These are phyloP conservation scores for Andrena trimmerana DNA, from an alignment of 2,888 invertebrate species.

Conservation along the genomic window DNA sequence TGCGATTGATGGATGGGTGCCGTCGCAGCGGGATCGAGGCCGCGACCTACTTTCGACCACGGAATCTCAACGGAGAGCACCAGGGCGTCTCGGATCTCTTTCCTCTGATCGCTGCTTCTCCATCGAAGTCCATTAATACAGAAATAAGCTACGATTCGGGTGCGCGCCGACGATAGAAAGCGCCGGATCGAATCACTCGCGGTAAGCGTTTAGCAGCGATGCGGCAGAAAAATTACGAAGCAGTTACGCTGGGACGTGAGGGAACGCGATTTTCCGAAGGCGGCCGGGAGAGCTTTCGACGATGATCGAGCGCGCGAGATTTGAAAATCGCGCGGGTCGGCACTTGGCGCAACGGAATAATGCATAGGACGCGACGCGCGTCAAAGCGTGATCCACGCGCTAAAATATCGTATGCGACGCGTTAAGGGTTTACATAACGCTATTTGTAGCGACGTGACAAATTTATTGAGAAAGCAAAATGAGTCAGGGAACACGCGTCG, in stretches of 20 bases:
- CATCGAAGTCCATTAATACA: constrained; percentile 5
- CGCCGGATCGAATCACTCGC: neutral
- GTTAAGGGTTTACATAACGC: constrained; percentile 45
- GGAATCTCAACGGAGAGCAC: constrained; percentile 47
- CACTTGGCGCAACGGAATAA: neutral
- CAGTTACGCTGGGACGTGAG: neutral
- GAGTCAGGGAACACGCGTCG: constrained; percentile 26
- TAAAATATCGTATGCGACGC: constrained; percentile 37
- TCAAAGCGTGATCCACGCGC: constrained; percentile 23
- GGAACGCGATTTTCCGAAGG: neutral
- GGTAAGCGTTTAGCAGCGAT: neutral
- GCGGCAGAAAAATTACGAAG: neutral
- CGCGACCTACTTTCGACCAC: constrained; percentile 68
- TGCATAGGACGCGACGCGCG: constrained; percentile 20
- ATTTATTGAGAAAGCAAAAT: constrained; percentile 49
- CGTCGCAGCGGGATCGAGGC: constrained; percentile 66
- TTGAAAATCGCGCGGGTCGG: neutral
- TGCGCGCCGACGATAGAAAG: no score
- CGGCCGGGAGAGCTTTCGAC: neutral
- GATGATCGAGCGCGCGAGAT: neutral
- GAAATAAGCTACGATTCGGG: constrained; percentile 20
- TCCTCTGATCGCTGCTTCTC: constrained; percentile 30
- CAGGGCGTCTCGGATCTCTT: constrained; percentile 42
- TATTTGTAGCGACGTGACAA: constrained; percentile 49
- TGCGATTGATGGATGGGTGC: constrained; percentile 63